Evolutionary conservation across 2,888 invertebrate species (phyloP).

Genomic region (Callimorpha dominula): DNA sequence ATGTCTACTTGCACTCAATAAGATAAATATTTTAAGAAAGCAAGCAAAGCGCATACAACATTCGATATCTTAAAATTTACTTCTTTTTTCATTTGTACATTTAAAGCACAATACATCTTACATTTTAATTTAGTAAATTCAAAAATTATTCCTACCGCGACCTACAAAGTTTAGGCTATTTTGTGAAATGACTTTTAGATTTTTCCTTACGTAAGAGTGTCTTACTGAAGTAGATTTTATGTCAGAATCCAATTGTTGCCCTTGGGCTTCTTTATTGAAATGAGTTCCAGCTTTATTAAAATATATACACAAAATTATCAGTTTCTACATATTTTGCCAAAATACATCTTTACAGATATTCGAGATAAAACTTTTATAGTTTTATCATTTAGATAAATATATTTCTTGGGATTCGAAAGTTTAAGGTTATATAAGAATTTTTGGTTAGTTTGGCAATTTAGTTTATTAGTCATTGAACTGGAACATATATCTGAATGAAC

Average conservation of each 20-base stretch:
- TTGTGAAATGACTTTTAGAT: background rate
- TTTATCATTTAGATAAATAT: constrained; percentile 61
- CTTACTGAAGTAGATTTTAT: background rate
- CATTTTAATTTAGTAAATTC: background rate
- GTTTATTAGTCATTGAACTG: constrained; percentile 54
- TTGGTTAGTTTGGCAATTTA: constrained; percentile 67
- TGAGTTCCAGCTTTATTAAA: background rate
- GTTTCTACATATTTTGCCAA: background rate
- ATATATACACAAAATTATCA: constrained; percentile 2
- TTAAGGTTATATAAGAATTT: constrained; percentile 66
- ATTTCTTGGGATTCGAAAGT: constrained; percentile 55
- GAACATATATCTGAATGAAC: constrained; percentile 51
- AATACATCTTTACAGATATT: constrained; percentile 53
- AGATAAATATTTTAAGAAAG: background rate
- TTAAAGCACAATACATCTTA: background rate
- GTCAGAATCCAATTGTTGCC: background rate
- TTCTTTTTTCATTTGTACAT: background rate
- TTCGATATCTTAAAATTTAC: background rate
- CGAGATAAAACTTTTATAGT: constrained; percentile 65
- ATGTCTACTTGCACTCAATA: background rate
- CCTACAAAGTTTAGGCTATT: background rate
- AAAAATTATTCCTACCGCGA: background rate
- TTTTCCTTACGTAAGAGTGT: background rate
- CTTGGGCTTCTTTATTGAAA: background rate
- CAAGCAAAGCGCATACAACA: background rate